Conservation (phyloP, 2,113 vertebrate genomes). For the Lates calcarifer region DNA sequence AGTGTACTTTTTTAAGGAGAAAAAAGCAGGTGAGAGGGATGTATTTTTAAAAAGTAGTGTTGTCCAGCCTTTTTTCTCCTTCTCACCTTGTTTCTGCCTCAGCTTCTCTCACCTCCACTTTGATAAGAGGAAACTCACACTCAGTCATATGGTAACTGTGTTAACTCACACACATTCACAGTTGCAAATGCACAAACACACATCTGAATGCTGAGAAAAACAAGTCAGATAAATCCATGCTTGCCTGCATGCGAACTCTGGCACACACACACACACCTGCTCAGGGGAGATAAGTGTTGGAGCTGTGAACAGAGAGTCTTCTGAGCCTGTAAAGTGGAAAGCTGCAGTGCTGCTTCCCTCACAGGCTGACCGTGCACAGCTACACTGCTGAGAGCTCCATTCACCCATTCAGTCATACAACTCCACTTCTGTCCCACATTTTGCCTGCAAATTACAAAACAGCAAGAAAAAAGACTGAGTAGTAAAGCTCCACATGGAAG, state of each 20-base stretch:
- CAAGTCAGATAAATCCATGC: conserved; percentile 50
- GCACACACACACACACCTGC: conserved; percentile 68
- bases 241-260: no score
- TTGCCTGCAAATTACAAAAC: conserved; percentile 16
- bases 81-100: conserved; percentile 26
- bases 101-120: neutral
- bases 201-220: conserved; percentile 45
- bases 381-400: conserved; percentile 29
- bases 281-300: conserved; percentile 77
- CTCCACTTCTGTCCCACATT: conserved; percentile 25
- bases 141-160: neutral
- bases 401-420: conserved; percentile 4
- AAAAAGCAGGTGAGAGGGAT: conserved; percentile 4
- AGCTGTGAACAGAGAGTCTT: conserved; percentile 51
- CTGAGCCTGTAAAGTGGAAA: conserved; percentile 56
- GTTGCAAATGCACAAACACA: conserved; percentile 39
- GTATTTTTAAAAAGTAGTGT: conserved; percentile 21
- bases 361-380: conserved; percentile 43
- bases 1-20: neutral
- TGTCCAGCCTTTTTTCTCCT: conserved; percentile 21
- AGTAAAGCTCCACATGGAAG: neutral
- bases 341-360: conserved; percentile 45
- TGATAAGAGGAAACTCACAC: conserved; percentile 23
- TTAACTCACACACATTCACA: conserved; percentile 19
- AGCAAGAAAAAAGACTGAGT: neutral